Evolutionary conservation across 2,888 invertebrate genomes (phyloP), one percentile per base, ranked within the genome.

Genomic region (Apamea crenata): DNA sequence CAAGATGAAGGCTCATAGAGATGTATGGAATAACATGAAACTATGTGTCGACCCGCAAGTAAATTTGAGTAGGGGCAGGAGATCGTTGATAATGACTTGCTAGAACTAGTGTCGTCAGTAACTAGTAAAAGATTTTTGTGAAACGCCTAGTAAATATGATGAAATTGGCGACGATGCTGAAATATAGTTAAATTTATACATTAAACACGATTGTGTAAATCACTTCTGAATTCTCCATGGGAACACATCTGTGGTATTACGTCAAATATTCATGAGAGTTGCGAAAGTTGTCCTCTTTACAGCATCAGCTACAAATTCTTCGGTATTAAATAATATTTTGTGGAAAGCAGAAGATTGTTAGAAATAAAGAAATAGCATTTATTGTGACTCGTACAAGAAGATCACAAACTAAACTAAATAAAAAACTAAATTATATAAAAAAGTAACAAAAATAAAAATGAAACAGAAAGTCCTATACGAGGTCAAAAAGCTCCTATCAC

Each of bases 211-310:
- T 66, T 80, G n/a, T 50, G 66, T 10, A 59, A 82, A 7, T 65
- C 21, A 12, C 25, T 66, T 61, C 44, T 67, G 44, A 53, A 67
- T 76, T 29, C 5, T 7, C 1, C 77, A 44, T n/a, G 66, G 47
- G 47, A 77, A 44, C 25, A 61, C 66, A 44, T 25, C 47, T 82
- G 83, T 83, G 5, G 32, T 7, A 1, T 82, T 59, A 67, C 59
- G 5, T 83, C 77, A 83, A 14, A 8, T 75, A 67, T 18, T 77
- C 25, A 68, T 25, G 21, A 7, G 10, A 36, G 44, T 83, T 36
- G 16, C 32, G 75, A 82, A 77, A 77, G 6, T 0, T 75, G 44
- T 8, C 32, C n/a, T 66, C 29, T 59, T 78, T 61, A 8, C 69
- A 61, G 79, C 32, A 61, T 29, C 63, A 4, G 36, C 65, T 10